Conservation (phyloP, 2,888 invertebrate species). For the Polydrusus cervinus region DNA sequence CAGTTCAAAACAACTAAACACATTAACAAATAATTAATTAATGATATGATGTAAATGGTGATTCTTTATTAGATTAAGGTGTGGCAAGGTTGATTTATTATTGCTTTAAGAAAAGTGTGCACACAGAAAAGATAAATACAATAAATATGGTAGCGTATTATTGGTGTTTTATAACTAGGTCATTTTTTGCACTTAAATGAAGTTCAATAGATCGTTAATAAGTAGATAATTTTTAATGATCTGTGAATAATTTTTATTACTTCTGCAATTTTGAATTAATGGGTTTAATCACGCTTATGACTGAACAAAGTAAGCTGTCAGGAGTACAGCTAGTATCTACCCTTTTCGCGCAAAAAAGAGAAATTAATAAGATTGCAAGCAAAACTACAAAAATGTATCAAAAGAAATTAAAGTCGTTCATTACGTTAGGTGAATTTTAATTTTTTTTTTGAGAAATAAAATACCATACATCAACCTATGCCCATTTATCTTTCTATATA, state of each 20-base stretch:
- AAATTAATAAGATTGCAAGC: no score
- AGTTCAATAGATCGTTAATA: neutral
- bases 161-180: constrained; percentile 4
- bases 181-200: constrained; percentile 12
- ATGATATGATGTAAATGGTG: constrained; percentile 11
- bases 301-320: no score
- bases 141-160: constrained; percentile 1
- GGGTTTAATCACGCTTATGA: neutral
- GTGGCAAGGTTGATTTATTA: constrained; percentile 27
- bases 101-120: constrained; percentile 16
- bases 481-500: no score
- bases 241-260: constrained; percentile 1
- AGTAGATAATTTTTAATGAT: constrained; percentile 9
- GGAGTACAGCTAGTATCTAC: no score
- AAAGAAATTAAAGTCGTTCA: no score
- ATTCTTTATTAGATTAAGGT: constrained; percentile 18
- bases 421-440: no score
- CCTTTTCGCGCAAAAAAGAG: no score
- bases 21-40: constrained; percentile 2
- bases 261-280: neutral
- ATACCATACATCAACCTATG: no score
- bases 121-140: neutral
- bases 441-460: no score
- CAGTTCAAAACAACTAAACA: constrained; percentile 8
- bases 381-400: no score